A percentile compares a stretch with the other conserved stretches of the same genome.
Conservation (phyloP, 2,113 vertebrate genomes). For the Uria aalge region DNA sequence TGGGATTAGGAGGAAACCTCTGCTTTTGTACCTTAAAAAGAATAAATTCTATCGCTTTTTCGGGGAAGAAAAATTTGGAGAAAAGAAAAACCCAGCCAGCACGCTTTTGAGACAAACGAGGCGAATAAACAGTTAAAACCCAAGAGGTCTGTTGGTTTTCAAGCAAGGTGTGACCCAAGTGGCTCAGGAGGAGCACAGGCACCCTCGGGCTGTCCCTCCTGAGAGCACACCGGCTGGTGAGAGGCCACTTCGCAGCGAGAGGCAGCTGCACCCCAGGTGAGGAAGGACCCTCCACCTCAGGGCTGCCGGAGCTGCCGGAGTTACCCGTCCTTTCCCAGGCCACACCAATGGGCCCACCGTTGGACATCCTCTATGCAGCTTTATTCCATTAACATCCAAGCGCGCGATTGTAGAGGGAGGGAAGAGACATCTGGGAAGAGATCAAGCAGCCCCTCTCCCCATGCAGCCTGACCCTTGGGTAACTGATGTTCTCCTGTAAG, state of each 20-base stretch:
- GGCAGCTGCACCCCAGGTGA: not conserved
- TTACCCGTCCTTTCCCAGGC: not conserved
- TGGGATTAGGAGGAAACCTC: not conserved
- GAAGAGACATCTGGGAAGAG: not conserved
- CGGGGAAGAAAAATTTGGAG: not conserved
- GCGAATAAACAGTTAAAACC: not conserved
- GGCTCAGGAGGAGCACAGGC: not conserved
- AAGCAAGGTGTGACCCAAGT: not conserved
- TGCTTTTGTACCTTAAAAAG: not conserved
- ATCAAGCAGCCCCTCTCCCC: no score
- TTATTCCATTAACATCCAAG: not conserved
- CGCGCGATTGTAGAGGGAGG: no score
- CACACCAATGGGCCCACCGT: rapidly evolving
- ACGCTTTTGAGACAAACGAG: not conserved
- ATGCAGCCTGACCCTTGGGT: not conserved
- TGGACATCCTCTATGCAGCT: not conserved
- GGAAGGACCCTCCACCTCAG: not conserved
- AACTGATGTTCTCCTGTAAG: not conserved
- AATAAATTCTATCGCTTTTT: not conserved
- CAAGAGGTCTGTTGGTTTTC: not conserved
- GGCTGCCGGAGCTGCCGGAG: not conserved
- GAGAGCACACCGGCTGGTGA: not conserved
- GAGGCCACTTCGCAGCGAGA: rapidly evolving
- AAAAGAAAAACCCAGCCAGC: not conserved
- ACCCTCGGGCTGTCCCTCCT: not conserved